Evolutionary conservation across 1,140 invertebrate genomes (phyloP), one percentile per base, ranked within the genome.

Genomic region (Araneus ventricosus): DNA sequence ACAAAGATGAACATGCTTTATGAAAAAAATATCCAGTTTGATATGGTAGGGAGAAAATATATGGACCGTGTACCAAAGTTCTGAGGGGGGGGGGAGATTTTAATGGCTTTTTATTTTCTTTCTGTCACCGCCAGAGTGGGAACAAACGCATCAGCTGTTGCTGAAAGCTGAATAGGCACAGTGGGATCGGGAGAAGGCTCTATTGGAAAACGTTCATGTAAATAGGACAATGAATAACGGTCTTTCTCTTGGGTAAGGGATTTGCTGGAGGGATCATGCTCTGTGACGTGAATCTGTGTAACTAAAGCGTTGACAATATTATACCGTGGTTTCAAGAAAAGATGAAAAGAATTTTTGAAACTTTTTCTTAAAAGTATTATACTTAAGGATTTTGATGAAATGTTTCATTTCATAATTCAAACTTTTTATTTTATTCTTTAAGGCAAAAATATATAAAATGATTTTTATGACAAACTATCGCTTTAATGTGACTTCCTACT

Each of bases 211-310:
- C 67, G 59, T 22, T 30, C 67, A 75, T 75, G 30, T 30, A 75
- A 75, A 75, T 30, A 70, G 63, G 63, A 70, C 67, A 84, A 84
- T 84, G 41, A 22, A 45, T 84, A 52, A 45, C 24, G 41, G 41
- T 41, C 22, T 45, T 45, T 84, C 80, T 8, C 3, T 30, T 30
- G 27, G 17, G 17, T 34, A 75, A 30, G 30, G 67, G 27, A 37
- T 30, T 75, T 75, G 27, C 34, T 8, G 30, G 10, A 17, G 17
- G 17, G 67, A 75, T 75, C 27, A 75, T 37, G 30, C 30, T 34
- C 67, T 34, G 59, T n/a, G 6, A 63, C 7, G n/a, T 63, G 4
- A 63, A 63, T 63, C 22, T 24, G 3, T 7, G n/a, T 24, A 63
- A 63, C 20, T 7, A 24, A 63, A 63, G 20, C 20, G 6, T 52